These are phyloP conservation scores for Drosophila hydei DNA, from an alignment of 1,140 invertebrate species.

Conservation along the genomic window DNA sequence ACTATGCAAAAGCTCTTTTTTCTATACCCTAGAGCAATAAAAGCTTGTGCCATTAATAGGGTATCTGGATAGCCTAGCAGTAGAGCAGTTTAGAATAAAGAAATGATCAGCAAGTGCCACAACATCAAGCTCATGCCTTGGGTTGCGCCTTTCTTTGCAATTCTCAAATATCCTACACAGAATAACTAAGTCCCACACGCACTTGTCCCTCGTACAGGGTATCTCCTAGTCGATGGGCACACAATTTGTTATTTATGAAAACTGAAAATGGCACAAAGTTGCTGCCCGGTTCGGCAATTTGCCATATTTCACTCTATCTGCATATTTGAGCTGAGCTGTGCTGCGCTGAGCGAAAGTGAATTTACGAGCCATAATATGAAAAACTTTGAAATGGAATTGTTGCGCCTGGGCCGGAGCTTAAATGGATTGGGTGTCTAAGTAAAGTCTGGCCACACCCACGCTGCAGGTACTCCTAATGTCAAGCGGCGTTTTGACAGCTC, in stretches of 20 bases:
- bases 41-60: background rate
- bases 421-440: slow-evolving; percentile 1
- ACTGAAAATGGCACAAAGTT: slow-evolving; percentile 53
- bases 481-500: slow-evolving; percentile 47
- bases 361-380: slow-evolving; percentile 66
- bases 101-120: no score
- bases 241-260: slow-evolving; percentile 21
- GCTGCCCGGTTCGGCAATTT: slow-evolving; percentile 28
- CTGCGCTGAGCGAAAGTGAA: slow-evolving; percentile 61
- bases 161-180: no score
- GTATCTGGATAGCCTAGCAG: background rate
- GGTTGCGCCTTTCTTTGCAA: no score
- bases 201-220: no score
- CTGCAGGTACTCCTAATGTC: slow-evolving; percentile 25
- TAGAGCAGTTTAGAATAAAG: no score
- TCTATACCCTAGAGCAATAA: slow-evolving; percentile 31
- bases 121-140: no score
- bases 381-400: slow-evolving; percentile 38
- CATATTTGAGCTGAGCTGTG: slow-evolving; percentile 14
- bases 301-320: slow-evolving; percentile 41
- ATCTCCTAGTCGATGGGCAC: slow-evolving; percentile 12
- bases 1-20: slow-evolving; percentile 53
- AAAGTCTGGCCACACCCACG: slow-evolving; percentile 14
- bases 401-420: slow-evolving; percentile 8
- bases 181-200: no score